These are phyloP conservation scores for Passerina amoena DNA, from an alignment of 2,113 vertebrate genomes.

Conservation along the genomic window DNA sequence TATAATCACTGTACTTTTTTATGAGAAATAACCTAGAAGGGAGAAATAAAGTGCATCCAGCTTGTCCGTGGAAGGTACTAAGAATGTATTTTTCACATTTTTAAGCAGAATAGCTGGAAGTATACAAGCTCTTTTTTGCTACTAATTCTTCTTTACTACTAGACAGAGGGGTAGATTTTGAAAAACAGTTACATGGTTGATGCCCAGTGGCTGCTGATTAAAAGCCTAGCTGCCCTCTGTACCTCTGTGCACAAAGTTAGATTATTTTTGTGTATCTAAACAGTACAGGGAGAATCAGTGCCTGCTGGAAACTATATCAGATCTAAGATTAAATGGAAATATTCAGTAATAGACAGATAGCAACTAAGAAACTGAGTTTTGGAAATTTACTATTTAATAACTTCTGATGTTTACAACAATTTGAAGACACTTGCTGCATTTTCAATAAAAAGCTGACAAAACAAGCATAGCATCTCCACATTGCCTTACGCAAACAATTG, in stretches of 20 bases:
- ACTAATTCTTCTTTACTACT: neutral
- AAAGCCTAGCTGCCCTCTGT: neutral
- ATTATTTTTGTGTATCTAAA: neutral
- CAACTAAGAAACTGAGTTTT: neutral
- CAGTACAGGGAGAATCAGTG: neutral
- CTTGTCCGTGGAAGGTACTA: neutral
- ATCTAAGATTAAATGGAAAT: neutral
- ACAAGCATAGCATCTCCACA: neutral
- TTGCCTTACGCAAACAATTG: neutral
- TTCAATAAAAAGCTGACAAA: slow-evolving; percentile 24
- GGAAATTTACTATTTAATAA: slow-evolving; percentile 18
- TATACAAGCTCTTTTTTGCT: neutral
- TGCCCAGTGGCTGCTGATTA: neutral
- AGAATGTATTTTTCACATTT: neutral
- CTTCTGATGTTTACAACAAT: neutral
- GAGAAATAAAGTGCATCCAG: neutral
- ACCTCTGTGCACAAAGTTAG: neutral
- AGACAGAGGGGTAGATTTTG: neutral
- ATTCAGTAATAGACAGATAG: neutral
- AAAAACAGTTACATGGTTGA: neutral
- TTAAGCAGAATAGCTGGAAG: neutral
- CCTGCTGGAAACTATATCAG: neutral
- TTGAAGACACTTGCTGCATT: slow-evolving; percentile 20
- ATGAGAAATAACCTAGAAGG: neutral
- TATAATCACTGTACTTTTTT: neutral